Percentiles rank a stretch among this genome's conserved stretches.
Conservation (phyloP, 2,797 vertebrate species). For the Danio aesculapii region DNA sequence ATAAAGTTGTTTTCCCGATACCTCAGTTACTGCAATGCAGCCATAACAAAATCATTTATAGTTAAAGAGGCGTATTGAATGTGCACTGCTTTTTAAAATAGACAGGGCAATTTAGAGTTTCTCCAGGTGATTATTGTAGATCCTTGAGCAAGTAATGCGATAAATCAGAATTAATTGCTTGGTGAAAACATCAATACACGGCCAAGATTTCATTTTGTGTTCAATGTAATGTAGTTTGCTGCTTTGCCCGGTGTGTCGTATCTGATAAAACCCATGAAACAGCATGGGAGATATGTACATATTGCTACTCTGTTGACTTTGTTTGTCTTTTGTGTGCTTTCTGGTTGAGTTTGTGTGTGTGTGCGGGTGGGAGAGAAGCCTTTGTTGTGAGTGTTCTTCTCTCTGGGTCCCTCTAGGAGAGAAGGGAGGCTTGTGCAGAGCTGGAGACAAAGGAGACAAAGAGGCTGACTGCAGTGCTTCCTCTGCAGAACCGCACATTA, state of each 20-base stretch:
- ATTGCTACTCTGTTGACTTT: slow-evolving; percentile 34
- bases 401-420: slow-evolving; percentile 47
- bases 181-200: slow-evolving; percentile 62
- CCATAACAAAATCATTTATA: slow-evolving; percentile 62
- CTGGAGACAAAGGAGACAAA: slow-evolving; percentile 44
- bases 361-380: neutral
- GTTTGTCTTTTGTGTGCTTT: slow-evolving; percentile 38
- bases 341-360: neutral
- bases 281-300: slow-evolving; percentile 50
- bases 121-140: slow-evolving; percentile 60
- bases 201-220: slow-evolving; percentile 66
- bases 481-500: slow-evolving; percentile 35
- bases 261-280: slow-evolving; percentile 62
- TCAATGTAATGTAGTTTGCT: slow-evolving; percentile 61
- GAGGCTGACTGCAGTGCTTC: slow-evolving; percentile 38
- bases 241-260: slow-evolving; percentile 52
- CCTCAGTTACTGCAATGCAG: slow-evolving; percentile 24
- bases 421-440: slow-evolving; percentile 20
- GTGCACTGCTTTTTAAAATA: slow-evolving; percentile 51
- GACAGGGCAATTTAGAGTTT: slow-evolving; percentile 66
- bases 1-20: slow-evolving; percentile 47
- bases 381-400: slow-evolving; percentile 35
- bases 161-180: slow-evolving; percentile 72
- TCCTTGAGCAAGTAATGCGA: slow-evolving; percentile 62
- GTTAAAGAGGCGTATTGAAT: slow-evolving; percentile 43